Base-by-base conservation (phyloP, 1,140 invertebrate species). In the Zaprionus tsacasi region DNA sequence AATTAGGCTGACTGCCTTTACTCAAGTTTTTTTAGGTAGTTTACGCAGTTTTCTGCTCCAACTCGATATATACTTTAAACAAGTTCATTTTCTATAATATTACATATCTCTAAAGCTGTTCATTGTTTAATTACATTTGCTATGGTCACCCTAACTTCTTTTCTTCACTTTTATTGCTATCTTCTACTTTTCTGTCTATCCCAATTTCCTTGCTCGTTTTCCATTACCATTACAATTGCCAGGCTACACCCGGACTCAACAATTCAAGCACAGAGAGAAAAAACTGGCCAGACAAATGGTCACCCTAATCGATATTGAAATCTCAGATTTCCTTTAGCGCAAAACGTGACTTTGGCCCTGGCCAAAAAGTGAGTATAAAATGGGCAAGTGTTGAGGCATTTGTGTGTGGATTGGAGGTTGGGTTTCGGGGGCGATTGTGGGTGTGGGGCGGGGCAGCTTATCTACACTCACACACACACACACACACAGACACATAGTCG, bases 381-480 rank as follows among this genome's bases (percentile, higher is more conserved):
- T 12, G 17, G 45, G 45, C 45, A 50, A 50, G 45, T 50, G 17
- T 50, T 21, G 21, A 12, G 17, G 45, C 27, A 55, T 55, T 55
- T 55, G 36, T 12, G 63, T 43, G 25, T n/a, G 25, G 35, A 40
- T 15, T 17, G 33, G 6, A 25, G 27, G 21, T 0, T 25, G 17
- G 11, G 10, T 2, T 21, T 1, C 1, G 21, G 13, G 21, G n/a
- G n/a, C 13, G 7, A 10, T 15, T 15, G 40, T 43, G 38, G 50
- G 58, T 63, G 38, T 48, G 15, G 40, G 40, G 58, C 54, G 50
- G n/a, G 33, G 17, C 40, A 15, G 70, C 48, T 72, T 72, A 59
- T 67, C 35, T 25, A n/a, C 30, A 33, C 40, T 52, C 43, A 17
- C 35, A 25, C 50, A 55, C 58, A 35, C 5, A 52, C 40, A 56